Evolutionary conservation across 2,113 vertebrate genomes (phyloP), one percentile per base, ranked within the genome.

Genomic region (Prionailurus viverrinus): DNA sequence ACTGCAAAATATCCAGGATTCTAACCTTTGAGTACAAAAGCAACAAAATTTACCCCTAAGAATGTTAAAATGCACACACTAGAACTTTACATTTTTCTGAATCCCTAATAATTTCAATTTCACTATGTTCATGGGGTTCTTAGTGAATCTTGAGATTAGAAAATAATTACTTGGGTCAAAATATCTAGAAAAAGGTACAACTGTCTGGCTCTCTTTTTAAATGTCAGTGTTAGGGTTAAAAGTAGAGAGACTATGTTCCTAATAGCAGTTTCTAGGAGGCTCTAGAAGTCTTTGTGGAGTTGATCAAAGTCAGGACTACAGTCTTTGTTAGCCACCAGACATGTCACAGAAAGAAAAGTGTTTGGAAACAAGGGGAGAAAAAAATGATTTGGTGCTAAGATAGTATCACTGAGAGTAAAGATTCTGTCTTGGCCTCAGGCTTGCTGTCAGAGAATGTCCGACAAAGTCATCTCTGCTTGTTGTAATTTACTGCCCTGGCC

Each of bases 61-160:
- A 74, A 15, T 53, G 23, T 80, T 92, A 63, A 79, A 45, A 15
- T 55, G 3, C 4, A 88, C 27, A 66, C 53, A 69, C 11, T 27
- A 39, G 41, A 9, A 93, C 7, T 69, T 65, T 65, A 61, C 25
- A 45, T 89, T 95, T 96, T 93, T 92, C 25, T 86, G 53, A 94
- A 97, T 66, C 33, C 29, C 33, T 95, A 51, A 58, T 91, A 88
- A 93, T 81, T 97, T 88, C 65, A 85, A 29, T 65, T 91, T 91
- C 5, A 41, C 61, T 89, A 1, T 81, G 13, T 13, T 83, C 25
- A 69, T 61, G 2, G 1, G 3, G 31, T 73, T 95, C 29, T 88
- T 71, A 33, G 65, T 51, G 71, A 80, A 95, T 80, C 39, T 71
- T 81, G 29, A 89, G 3, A 89, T 91, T 53, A 81, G 8, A 79